These are phyloP conservation scores for Nasonia vitripennis DNA, from an alignment of 1,140 invertebrate species.

Conservation along the genomic window DNA sequence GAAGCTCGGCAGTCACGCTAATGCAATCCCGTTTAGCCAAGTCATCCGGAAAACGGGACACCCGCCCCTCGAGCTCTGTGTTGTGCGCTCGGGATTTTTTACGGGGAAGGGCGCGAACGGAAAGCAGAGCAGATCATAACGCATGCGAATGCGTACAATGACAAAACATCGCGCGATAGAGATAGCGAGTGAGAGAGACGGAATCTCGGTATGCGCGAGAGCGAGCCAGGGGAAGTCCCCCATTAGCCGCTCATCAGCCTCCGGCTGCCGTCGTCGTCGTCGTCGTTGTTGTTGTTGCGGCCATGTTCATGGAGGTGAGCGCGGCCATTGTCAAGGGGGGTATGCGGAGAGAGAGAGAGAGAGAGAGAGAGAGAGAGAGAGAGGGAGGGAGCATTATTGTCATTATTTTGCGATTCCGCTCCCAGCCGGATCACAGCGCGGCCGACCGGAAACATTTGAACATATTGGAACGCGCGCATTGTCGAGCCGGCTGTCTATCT, in stretches of 20 bases:
- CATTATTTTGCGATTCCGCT: constrained; percentile 73
- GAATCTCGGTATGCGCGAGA: constrained; percentile 12
- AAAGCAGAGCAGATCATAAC: constrained; percentile 66
- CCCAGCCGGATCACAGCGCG: constrained; percentile 65
- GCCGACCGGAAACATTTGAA: constrained; percentile 70
- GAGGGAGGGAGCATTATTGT: constrained; percentile 63
- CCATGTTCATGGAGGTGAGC: constrained; percentile 58
- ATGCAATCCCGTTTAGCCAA: constrained; percentile 76
- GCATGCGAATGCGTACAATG: constrained; percentile 64
- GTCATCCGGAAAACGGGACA: constrained; percentile 75
- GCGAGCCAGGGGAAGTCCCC: constrained; percentile 64
- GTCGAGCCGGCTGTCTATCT: constrained; percentile 51
- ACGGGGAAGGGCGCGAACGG: constrained; percentile 50
- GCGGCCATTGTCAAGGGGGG: constrained; percentile 61
- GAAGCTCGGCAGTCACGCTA: constrained; percentile 56
- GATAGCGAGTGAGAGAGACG: constrained; percentile 16
- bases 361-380: neutral
- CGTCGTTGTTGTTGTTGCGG: constrained; percentile 62
- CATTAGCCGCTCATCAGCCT: constrained; percentile 72
- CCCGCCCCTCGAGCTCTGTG: constrained; percentile 64
- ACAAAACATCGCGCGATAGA: constrained; percentile 62
- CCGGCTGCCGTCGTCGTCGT: constrained; percentile 60
- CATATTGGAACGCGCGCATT: constrained; percentile 67
- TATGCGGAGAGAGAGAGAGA: neutral
- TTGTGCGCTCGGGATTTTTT: constrained; percentile 44